These are phyloP conservation scores for Odontamblyopus lacepedii DNA, from an alignment of 2,797 vertebrate genomes.

Conservation along the genomic window DNA sequence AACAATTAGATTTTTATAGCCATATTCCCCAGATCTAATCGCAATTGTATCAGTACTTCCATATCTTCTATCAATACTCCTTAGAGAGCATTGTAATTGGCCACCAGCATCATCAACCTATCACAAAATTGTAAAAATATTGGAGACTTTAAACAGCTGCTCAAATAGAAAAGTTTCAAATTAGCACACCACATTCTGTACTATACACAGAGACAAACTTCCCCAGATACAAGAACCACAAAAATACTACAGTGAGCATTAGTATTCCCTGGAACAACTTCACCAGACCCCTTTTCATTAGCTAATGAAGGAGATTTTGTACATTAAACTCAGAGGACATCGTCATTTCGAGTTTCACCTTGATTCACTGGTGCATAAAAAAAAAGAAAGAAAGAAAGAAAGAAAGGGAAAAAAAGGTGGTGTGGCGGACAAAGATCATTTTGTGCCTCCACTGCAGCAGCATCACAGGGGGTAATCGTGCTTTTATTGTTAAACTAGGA, in stretches of 20 bases:
- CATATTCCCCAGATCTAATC: too few relatives aligned
- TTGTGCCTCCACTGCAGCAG: conserved; percentile 23
- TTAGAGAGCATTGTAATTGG: too few relatives aligned
- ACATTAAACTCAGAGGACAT: neutral
- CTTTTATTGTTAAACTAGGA: conserved; percentile 12
- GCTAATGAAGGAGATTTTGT: conserved; percentile 4
- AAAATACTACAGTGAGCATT: neutral
- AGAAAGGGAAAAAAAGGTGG: neutral
- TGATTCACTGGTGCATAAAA: conserved; percentile 13
- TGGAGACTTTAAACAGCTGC: too few relatives aligned
- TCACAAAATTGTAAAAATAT: too few relatives aligned
- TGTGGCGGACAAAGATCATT: conserved; percentile 18
- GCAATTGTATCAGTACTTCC: too few relatives aligned
- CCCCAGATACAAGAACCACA: conserved; percentile 18
- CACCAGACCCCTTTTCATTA: conserved; percentile 5
- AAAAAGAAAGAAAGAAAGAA: neutral
- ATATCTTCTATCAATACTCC: too few relatives aligned
- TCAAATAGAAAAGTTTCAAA: neutral
- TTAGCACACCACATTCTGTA: neutral
- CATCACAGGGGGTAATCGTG: neutral
- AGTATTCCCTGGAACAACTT: neutral
- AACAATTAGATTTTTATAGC: too few relatives aligned
- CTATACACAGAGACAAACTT: conserved; percentile 13
- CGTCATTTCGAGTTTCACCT: conserved; percentile 7
- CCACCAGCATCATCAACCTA: too few relatives aligned